Evolutionary conservation across 2,888 invertebrate species (phyloP), one percentile per base, ranked within the genome.

Genomic region (Horisme vitalbata): DNA sequence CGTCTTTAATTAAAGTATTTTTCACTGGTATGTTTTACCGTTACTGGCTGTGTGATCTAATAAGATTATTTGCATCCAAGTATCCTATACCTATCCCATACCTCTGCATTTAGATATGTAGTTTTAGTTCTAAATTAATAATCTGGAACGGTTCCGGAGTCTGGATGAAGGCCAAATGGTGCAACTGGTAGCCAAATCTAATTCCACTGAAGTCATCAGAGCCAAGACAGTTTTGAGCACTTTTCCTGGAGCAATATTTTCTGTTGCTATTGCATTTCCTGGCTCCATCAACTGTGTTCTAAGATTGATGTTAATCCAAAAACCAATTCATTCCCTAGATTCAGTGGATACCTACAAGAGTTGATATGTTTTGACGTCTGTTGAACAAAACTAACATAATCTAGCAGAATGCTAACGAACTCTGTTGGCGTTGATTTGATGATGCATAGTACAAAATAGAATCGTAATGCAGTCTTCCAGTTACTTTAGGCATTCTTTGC

Each of bases 361-460:
- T n/a, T n/a, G n/a, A n/a, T n/a, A n/a, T n/a, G n/a, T n/a, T n/a
- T n/a, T n/a, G n/a, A n/a, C n/a, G n/a, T n/a, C n/a, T 41, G 38
- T 47, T 45, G 34, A 5, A 39, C 24, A 12, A 45, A 38, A 26
- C 38, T 21, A 45, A 39, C 43, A 50, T 46, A 51, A 57, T 38
- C 35, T 36, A 44, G 36, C 26, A 31, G 33, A n/a, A n/a, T 36
- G 45, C 46, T 44, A 63, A 63, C 55, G 57, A 57, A 58, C 57
- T 49, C 45, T 38, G 56, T 58, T 45, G 58, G 57, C 57, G 60
- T 51, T 55, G 36, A 53, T 49, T 47, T 47, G 57, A 59, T 57
- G 58, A 59, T 59, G 43, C 57, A 49, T 44, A 39, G 52, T 35
- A 36, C 36, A 55, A 60, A 62, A 61, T 61, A 63, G 59, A 55